Conservation (phyloP, 2,888 invertebrate species). For the Epirrhoe tristata region DNA sequence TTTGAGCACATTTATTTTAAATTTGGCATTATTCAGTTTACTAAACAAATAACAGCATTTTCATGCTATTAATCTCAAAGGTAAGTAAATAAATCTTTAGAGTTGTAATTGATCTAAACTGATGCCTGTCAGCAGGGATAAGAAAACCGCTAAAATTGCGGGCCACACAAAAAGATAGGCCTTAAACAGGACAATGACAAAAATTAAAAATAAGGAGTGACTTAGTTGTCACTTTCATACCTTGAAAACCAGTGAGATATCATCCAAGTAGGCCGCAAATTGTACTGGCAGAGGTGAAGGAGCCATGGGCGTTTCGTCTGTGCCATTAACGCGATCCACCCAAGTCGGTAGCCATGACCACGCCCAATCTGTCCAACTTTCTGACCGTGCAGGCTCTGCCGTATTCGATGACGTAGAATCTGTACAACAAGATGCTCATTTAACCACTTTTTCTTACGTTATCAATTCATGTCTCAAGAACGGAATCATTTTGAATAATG, state of each 20-base stretch:
- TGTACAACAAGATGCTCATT: conserved; percentile 23
- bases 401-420: conserved; percentile 49
- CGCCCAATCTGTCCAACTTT: conserved; percentile 78
- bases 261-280: conserved; percentile 64
- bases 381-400: conserved; percentile 59
- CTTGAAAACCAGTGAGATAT: conserved; percentile 68
- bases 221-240: neutral
- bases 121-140: too few relatives aligned
- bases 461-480: too few relatives aligned
- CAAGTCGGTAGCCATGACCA: conserved; percentile 78
- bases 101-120: too few relatives aligned
- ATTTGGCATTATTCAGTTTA: too few relatives aligned
- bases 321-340: conserved; percentile 56
- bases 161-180: too few relatives aligned
- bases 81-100: too few relatives aligned
- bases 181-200: too few relatives aligned
- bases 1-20: too few relatives aligned
- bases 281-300: conserved; percentile 61
- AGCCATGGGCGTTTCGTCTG: conserved; percentile 56
- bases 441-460: too few relatives aligned
- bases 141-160: neutral
- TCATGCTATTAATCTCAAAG: too few relatives aligned
- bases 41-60: too few relatives aligned
- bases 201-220: neutral
- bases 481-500: too few relatives aligned